Conservation (phyloP, 2,797 vertebrate species). For the Tragopan temminckii region DNA sequence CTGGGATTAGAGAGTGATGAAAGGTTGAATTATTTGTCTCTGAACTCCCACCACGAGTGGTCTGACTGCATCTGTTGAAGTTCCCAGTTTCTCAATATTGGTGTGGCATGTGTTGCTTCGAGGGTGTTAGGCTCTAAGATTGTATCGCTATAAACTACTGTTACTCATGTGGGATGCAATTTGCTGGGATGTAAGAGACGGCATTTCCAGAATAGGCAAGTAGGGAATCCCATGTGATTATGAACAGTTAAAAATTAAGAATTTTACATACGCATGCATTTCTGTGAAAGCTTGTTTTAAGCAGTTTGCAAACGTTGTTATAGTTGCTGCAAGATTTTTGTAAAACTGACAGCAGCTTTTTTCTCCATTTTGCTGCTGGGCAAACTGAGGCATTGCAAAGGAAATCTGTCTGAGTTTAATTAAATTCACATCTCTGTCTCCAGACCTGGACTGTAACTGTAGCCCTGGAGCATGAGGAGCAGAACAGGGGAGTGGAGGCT, state of each 20-base stretch:
- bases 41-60: constrained; percentile 17
- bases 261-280: background rate
- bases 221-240: background rate
- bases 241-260: background rate
- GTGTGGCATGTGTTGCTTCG: constrained; percentile 26
- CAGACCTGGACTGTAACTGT: background rate
- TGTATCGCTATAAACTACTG: constrained; percentile 2
- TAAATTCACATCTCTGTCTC: background rate
- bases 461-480: background rate
- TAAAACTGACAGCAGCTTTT: background rate
- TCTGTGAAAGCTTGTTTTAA: background rate
- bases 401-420: background rate
- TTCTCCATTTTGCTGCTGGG: background rate
- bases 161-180: background rate
- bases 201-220: background rate
- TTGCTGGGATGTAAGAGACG: constrained; percentile 3
- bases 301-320: background rate
- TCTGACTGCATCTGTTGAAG: constrained; percentile 48
- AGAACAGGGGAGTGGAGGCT: background rate
- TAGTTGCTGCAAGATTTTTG: background rate
- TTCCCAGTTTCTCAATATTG: constrained; percentile 57
- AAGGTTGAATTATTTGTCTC: constrained; percentile 70
- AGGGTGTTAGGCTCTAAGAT: constrained; percentile 35
- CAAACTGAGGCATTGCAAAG: background rate
- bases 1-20: constrained; percentile 68